A percentile compares a stretch with the other conserved stretches of the same genome.
phyloP scores from a whole-genome alignment of 2,113 vertebrate species.

The Hyperoodon ampullatus region DNA sequence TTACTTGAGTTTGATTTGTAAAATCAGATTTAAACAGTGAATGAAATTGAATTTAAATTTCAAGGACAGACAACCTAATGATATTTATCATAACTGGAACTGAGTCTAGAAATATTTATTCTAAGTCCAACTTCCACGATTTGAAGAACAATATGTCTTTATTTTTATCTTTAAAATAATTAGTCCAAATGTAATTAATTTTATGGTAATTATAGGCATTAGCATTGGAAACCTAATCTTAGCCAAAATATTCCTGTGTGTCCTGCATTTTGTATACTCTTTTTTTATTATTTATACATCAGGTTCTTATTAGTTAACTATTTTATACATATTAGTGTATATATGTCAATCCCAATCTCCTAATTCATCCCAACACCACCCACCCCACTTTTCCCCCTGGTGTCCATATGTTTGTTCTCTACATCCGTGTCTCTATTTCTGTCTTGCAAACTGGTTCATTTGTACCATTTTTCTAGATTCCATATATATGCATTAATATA shows the following conservation, averaged over 20 bases:
- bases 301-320: no score
- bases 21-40: conserved; percentile 66
- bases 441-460: no score
- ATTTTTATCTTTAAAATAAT: conserved; percentile 50
- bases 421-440: no score
- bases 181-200: not conserved
- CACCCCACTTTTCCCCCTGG: no score
- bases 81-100: conserved; percentile 36
- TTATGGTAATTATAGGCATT: conserved; percentile 21
- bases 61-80: conserved; percentile 54
- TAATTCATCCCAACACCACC: no score
- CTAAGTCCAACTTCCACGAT: not conserved
- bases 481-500: no score
- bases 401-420: no score
- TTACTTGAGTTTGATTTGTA: conserved; percentile 62
- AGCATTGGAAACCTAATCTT: not conserved
- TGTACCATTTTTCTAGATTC: no score
- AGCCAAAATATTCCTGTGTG: not conserved
- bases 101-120: conserved; percentile 35
- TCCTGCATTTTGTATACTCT: not conserved
- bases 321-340: no score
- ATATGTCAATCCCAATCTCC: no score
- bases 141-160: not conserved
- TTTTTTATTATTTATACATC: no score
- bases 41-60: conserved; percentile 66